phyloP scores from a whole-genome alignment of 2,888 invertebrate genomes.

The Zygothrica quintamaculata region DNA sequence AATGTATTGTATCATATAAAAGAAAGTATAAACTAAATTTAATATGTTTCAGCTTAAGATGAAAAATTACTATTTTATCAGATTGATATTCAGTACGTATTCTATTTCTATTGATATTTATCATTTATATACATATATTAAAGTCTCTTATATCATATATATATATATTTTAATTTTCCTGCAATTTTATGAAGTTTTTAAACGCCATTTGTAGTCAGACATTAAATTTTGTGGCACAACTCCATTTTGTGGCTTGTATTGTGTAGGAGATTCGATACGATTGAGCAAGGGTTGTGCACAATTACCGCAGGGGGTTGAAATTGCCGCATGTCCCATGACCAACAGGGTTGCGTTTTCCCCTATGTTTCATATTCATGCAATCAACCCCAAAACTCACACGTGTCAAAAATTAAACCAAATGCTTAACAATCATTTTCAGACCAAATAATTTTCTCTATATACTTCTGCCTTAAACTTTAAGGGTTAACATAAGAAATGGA shows the following conservation, averaged over 20 bases:
- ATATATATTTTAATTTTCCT: background rate
- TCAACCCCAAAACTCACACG: conserved; percentile 54
- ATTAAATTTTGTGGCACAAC: conserved; percentile 13
- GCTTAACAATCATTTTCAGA: conserved; percentile 51
- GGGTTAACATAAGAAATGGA: too few relatives aligned
- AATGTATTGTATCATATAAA: too few relatives aligned
- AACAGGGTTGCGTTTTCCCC: conserved; percentile 48
- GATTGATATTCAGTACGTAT: too few relatives aligned
- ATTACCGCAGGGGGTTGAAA: conserved; percentile 35
- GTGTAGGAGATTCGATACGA: conserved; percentile 2
- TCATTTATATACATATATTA: too few relatives aligned
- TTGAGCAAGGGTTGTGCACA: conserved; percentile 46
- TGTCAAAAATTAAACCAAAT: conserved; percentile 71
- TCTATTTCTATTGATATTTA: too few relatives aligned
- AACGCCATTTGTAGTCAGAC: conserved; percentile 34
- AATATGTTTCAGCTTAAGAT: too few relatives aligned
- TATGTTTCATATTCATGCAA: conserved; percentile 40
- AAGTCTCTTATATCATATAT: too few relatives aligned
- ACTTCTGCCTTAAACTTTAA: too few relatives aligned
- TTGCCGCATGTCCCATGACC: conserved; percentile 33
- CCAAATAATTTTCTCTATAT: background rate
- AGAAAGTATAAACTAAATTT: too few relatives aligned
- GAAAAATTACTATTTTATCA: too few relatives aligned
- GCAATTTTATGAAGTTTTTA: background rate
- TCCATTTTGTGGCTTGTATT: conserved; percentile 42